Base-by-base conservation (phyloP, 2,888 invertebrate species). In the Lepeophtheirus nordmannii region DNA sequence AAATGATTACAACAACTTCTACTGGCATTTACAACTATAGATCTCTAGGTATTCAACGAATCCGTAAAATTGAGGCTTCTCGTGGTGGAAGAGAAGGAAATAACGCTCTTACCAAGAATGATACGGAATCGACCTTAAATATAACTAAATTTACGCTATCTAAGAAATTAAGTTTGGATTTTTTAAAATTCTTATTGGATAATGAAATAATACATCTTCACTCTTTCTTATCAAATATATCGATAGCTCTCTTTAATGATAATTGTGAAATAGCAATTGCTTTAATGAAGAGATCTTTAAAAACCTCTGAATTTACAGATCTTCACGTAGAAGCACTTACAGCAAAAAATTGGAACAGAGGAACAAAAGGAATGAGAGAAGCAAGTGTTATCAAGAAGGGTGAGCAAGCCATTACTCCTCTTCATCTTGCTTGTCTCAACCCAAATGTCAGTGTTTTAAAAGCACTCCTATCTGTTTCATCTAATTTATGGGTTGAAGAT, bases 391-490 rank as follows among this genome's bases (percentile, higher is more conserved):
- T 68, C 0, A 73, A 73, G 63, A 73, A 72, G 67, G 68, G 71
- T 10, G 67, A 59, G 14, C 20, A 46, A 11, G 68, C 68, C 10
- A 70, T 80, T 41, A 79, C 79, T 1, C 80, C 80, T 1, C 69
- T 80, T 2, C 80, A 80, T 71, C 78, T 78, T 71, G 79, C 80
- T 14, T 77, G 78, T 38, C 77, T 80, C 69, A 80, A 80, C 70
- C 79, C 79, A 5, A 78, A 79, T 70, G 72, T 75, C 1, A 74
- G 75, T 58, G 77, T 77, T 70, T 70, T 79, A 61, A 72, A 72
- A 1, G 72, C 75, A 3, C 72, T 80, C 65, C 69, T 79, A 40
- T 69, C 72, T 1, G 72, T 76, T 23, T 74, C 76, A 67, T 78
- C 79, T 1, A 77, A 78, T 65, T 74, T 75, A 68, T 75, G 76